Percentiles rank a stretch among this genome's conserved stretches.
Conservation (phyloP, 2,113 vertebrate species). For the Istiophorus platypterus region DNA sequence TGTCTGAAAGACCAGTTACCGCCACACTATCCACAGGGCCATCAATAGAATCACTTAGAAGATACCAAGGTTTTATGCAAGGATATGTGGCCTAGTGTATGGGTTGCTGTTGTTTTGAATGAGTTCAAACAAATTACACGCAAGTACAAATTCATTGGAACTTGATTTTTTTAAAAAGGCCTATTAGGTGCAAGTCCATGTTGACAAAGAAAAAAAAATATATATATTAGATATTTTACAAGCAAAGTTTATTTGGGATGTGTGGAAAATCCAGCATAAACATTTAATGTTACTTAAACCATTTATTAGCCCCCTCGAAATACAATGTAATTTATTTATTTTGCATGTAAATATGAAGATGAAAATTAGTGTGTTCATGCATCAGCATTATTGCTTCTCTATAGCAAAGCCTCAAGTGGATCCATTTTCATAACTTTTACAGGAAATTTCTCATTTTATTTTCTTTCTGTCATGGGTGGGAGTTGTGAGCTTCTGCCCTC, state of each 20-base stretch:
- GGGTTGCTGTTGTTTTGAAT: too few relatives aligned
- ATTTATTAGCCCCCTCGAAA: too few relatives aligned
- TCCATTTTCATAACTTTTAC: constrained; percentile 27
- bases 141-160: too few relatives aligned
- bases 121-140: too few relatives aligned
- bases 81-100: too few relatives aligned
- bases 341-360: background rate
- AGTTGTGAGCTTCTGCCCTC: background rate
- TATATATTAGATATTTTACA: background rate
- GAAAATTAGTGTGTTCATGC: background rate
- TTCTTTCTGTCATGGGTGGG: constrained; percentile 4
- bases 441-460: constrained; percentile 30
- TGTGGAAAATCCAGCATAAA: background rate
- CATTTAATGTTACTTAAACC: background rate
- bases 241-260: background rate
- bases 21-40: too few relatives aligned
- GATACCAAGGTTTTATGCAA: too few relatives aligned
- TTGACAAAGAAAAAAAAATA: too few relatives aligned
- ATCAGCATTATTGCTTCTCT: constrained; percentile 11
- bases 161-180: too few relatives aligned
- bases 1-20: too few relatives aligned
- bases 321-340: background rate
- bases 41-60: too few relatives aligned
- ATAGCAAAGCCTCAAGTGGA: constrained; percentile 5
- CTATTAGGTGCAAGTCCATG: too few relatives aligned